Conservation (phyloP, 2,113 vertebrate genomes). For the Coryphaenoides rupestris region DNA sequence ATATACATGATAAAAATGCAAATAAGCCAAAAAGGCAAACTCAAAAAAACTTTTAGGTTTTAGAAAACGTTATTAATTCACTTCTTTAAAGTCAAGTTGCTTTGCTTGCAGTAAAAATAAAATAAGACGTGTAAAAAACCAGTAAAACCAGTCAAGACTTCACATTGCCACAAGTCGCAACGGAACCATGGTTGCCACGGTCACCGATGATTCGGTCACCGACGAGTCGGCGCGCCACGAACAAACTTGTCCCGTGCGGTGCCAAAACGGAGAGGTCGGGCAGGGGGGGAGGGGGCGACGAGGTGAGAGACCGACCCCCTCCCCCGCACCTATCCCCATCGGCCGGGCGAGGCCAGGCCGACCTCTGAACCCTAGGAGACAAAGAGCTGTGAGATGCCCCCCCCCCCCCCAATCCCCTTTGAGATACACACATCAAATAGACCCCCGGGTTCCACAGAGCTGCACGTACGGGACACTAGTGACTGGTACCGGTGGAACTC, state of each 20-base stretch:
- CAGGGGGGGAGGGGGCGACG: conserved; percentile 22
- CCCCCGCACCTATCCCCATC: neutral
- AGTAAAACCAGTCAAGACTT: too few species aligned
- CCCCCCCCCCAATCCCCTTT: conserved; percentile 42
- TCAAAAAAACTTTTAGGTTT: too few species aligned
- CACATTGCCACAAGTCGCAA: too few species aligned
- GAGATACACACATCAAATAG: neutral
- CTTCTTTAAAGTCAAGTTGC: too few species aligned
- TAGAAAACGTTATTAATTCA: too few species aligned
- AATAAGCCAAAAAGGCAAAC: too few species aligned
- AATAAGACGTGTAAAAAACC: too few species aligned
- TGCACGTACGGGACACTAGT: neutral
- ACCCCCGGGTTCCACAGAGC: neutral
- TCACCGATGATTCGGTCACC: too few species aligned
- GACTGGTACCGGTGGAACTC: neutral
- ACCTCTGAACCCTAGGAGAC: conserved; percentile 67
- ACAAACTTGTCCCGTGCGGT: conserved; percentile 60
- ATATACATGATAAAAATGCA: too few species aligned
- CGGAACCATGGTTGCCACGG: too few species aligned
- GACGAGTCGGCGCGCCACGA: conserved; percentile 13
- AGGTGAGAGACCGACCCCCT: conserved; percentile 36
- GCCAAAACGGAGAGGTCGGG: conserved; percentile 53
- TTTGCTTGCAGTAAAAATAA: too few species aligned
- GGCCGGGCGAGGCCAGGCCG: conserved; percentile 46
- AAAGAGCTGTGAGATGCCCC: conserved; percentile 71